Conservation (phyloP, 1,140 invertebrate species). For the Glossosoma conforme region DNA sequence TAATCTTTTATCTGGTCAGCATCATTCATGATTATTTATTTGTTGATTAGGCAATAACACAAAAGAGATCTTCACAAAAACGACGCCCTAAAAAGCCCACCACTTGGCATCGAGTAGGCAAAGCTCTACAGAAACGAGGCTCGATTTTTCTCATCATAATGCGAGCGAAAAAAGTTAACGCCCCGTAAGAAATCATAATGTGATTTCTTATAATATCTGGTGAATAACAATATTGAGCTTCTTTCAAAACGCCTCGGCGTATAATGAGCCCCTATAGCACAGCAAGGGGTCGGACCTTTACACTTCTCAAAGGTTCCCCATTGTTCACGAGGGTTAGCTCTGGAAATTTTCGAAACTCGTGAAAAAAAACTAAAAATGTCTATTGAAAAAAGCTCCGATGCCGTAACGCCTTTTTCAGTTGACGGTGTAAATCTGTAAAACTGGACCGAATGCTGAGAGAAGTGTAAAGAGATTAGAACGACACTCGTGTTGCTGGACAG, state of each 20-base stretch:
- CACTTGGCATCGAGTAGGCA: conserved; percentile 16
- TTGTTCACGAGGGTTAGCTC: conserved; percentile 15
- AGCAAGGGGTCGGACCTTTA: conserved; percentile 8
- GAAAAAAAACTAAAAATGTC: conserved; percentile 2
- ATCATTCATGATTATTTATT: too few species aligned
- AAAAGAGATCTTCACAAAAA: too few species aligned
- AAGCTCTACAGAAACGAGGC: conserved; percentile 4
- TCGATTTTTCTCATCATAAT: neutral
- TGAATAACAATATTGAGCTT: conserved; percentile 12
- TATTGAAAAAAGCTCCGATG: neutral
- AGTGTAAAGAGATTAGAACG: conserved; percentile 15
- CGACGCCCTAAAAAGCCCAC: conserved; percentile 19
- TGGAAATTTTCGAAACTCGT: neutral
- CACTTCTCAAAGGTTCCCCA: conserved; percentile 7
- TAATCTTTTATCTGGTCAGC: too few species aligned
- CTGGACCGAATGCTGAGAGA: too few species aligned
- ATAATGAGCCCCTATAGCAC: conserved; percentile 26
- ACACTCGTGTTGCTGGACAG: neutral
- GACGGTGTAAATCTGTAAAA: conserved; percentile 23
- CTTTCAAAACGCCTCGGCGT: neutral
- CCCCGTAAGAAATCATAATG: conserved; percentile 14
- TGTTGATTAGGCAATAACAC: too few species aligned
- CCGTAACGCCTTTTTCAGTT: conserved; percentile 22
- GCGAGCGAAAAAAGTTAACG: conserved; percentile 8
- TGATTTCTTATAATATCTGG: too few species aligned